Evolutionary conservation across 2,888 invertebrate genomes (phyloP), one percentile per base, ranked within the genome.

Genomic region (Gymnocheta viridis): DNA sequence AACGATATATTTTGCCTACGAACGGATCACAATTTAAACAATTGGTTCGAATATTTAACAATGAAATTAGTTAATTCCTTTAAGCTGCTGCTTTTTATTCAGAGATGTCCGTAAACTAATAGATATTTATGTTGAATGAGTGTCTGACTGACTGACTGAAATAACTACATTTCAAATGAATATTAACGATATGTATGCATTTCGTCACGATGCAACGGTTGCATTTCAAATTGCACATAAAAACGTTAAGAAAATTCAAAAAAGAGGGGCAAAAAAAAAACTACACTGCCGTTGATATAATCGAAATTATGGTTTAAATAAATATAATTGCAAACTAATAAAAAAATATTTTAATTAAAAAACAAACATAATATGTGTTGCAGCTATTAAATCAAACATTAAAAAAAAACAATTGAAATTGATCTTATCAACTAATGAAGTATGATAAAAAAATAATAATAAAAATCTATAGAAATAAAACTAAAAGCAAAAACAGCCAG

Each of bases 131-230:
- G 56, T 69, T 54, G 72, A 56, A n/a, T n/a, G n/a, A n/a, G n/a
- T n/a, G n/a, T n/a, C 56, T 82, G 82, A 82, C 76, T 82, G 72
- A 47, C 56, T 76, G 82, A 77, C 70, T 70, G 70, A 64, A 56
- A 70, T 54, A 74, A 76, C 76, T 64, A 49, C 60, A 54, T 69
- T 69, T 74, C 24, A 54, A 78, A 78, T 70, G 51, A 41, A 62
- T 66, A 47, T 58, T 38, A 73, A 49, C 49, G 27, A 62, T 47
- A 44, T 72, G n/a, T n/a, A n/a, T 2, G 10, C 24, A n/a, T 58
- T 70, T 56, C 1, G 58, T 77, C 77, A 77, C 56, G 58, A 67
- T 49, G 49, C 60, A 27, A 35, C 60, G 22, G 24, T 41, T 74
- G 51, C 76, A 67, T 67, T 77, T 17, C 3, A 47, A 60, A 49